Evolutionary conservation across 2,888 invertebrate genomes (phyloP).

Genomic region (Tetramorium bicarinatum): DNA sequence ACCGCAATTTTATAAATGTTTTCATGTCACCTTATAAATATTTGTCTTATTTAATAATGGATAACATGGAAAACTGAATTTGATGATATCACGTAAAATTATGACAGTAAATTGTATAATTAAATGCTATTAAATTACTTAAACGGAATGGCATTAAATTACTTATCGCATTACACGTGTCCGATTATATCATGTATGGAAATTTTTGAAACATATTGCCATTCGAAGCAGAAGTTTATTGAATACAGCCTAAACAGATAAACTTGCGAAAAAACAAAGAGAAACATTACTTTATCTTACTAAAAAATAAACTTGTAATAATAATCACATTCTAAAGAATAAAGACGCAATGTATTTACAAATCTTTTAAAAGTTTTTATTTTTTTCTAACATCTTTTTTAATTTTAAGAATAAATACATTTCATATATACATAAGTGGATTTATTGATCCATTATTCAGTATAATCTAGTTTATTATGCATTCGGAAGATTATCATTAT

Average conservation of each 20-base stretch:
- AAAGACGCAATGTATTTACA: neutral
- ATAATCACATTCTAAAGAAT: no score
- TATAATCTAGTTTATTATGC: neutral
- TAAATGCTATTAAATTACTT: slow-evolving; percentile 21
- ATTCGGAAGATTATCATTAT: neutral
- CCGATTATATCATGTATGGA: slow-evolving; percentile 9
- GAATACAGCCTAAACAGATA: neutral
- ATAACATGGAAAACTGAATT: neutral
- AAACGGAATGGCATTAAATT: slow-evolving; percentile 28
- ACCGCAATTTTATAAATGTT: neutral
- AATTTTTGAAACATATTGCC: neutral
- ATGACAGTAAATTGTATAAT: slow-evolving; percentile 20
- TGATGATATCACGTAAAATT: slow-evolving; percentile 13
- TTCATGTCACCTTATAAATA: neutral
- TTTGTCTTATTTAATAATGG: neutral
- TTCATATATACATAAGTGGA: neutral
- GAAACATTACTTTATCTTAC: neutral
- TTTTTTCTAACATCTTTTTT: neutral
- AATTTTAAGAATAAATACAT: neutral
- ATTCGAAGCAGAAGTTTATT: neutral
- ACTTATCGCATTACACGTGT: slow-evolving; percentile 8
- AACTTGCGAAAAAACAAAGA: neutral
- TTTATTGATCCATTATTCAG: neutral
- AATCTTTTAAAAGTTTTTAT: neutral
- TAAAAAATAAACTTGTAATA: neutral